Conservation (phyloP, 2,113 vertebrate genomes). For the Thalassoma bifasciatum region DNA sequence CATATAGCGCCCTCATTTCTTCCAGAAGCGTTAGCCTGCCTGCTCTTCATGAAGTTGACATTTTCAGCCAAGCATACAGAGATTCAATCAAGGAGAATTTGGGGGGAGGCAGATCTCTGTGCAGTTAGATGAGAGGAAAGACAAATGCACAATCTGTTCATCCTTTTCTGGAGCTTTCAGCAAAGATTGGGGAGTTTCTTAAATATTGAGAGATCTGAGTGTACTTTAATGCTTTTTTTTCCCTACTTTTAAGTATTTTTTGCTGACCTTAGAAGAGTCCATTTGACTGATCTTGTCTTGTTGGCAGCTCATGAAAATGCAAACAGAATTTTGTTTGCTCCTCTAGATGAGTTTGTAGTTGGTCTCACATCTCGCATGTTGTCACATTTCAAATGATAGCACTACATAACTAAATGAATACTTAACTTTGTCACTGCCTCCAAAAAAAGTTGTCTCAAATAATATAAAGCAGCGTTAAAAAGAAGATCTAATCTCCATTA, state of each 20-base stretch:
- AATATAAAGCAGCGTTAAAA: too few relatives aligned
- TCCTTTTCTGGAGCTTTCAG: background rate
- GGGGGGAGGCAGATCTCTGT: slow-evolving; percentile 1
- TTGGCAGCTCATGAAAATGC: slow-evolving; percentile 44
- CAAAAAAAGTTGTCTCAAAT: too few relatives aligned
- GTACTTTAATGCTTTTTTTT: too few relatives aligned
- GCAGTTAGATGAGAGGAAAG: background rate
- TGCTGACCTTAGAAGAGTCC: background rate
- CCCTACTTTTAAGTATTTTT: background rate
- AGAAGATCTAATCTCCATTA: too few relatives aligned
- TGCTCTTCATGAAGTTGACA: slow-evolving; percentile 24
- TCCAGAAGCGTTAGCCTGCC: background rate
- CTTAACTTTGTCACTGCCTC: too few relatives aligned
- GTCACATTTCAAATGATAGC: too few relatives aligned
- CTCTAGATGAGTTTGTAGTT: too few relatives aligned
- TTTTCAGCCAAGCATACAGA: slow-evolving; percentile 30
- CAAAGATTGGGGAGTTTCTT: background rate
- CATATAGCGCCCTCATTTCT: slow-evolving; percentile 37
- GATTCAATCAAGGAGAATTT: slow-evolving; percentile 48
- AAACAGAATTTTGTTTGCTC: too few relatives aligned
- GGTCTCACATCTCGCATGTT: too few relatives aligned
- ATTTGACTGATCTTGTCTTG: background rate
- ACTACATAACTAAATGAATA: too few relatives aligned
- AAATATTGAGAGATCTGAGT: background rate
- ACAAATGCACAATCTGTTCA: slow-evolving; percentile 20